Conservation (phyloP, 1,140 invertebrate genomes). For the Ptiloglossa arizonensis region DNA sequence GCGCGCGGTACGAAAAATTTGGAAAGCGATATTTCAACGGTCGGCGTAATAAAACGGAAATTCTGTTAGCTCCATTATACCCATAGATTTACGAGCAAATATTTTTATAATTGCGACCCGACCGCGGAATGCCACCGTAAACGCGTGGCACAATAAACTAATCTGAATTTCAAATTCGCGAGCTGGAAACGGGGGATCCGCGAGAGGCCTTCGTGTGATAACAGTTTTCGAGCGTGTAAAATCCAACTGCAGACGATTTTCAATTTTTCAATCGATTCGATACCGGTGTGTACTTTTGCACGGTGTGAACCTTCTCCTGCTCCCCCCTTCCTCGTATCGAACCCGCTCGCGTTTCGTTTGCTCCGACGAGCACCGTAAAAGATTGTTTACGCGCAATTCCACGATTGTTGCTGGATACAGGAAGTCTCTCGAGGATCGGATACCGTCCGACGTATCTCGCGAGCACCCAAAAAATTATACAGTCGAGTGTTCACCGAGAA, state of each 20-base stretch:
- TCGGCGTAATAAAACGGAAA: slow-evolving; percentile 60
- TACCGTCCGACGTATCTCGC: too few species aligned
- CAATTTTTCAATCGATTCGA: too few species aligned
- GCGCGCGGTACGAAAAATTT: slow-evolving; percentile 35
- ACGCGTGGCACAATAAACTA: slow-evolving; percentile 22
- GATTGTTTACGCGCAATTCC: too few species aligned
- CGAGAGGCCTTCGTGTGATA: neutral
- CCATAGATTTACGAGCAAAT: slow-evolving; percentile 60
- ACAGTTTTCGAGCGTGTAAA: neutral
- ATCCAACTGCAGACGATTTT: neutral
- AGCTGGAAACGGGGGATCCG: slow-evolving; percentile 3
- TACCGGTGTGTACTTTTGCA: too few species aligned
- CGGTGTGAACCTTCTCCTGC: too few species aligned
- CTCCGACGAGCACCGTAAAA: too few species aligned
- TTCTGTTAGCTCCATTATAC: slow-evolving; percentile 49
- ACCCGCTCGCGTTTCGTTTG: too few species aligned
- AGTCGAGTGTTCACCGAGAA: too few species aligned
- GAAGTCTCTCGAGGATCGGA: too few species aligned
- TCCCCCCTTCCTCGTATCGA: too few species aligned
- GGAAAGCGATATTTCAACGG: slow-evolving; percentile 48
- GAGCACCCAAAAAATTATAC: neutral
- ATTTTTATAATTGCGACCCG: slow-evolving; percentile 59
- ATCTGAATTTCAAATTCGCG: slow-evolving; percentile 60
- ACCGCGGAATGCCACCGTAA: slow-evolving; percentile 24
- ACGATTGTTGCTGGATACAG: too few species aligned